Percentiles rank a stretch among this genome's conserved stretches.
These are phyloP conservation scores for Chaetops frenatus DNA, from an alignment of 2,113 vertebrate genomes.

Conservation along the genomic window DNA sequence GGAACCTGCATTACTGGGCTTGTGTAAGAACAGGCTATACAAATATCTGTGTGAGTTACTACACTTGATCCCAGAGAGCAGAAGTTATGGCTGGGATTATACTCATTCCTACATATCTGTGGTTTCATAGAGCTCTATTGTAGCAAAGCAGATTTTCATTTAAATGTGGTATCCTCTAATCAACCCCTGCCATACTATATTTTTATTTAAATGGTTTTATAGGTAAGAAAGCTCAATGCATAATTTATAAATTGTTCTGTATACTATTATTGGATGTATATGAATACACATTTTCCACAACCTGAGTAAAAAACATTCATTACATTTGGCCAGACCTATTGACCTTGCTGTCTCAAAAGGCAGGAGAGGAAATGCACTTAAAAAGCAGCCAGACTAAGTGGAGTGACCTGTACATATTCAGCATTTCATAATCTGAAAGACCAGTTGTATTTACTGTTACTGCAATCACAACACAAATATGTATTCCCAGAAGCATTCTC, in stretches of 20 bases:
- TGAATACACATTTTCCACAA: neutral
- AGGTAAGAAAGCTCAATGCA: neutral
- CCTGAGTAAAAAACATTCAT: neutral
- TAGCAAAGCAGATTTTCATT: neutral
- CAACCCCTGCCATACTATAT: neutral
- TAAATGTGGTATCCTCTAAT: neutral
- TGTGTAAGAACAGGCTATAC: neutral
- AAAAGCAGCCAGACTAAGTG: neutral
- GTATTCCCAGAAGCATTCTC: neutral
- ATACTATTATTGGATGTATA: neutral
- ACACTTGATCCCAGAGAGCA: neutral
- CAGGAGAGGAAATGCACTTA: neutral
- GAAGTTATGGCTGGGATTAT: neutral
- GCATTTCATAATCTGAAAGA: neutral
- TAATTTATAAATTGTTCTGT: neutral
- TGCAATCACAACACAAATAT: neutral
- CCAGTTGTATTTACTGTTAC: constrained; percentile 6
- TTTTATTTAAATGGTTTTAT: neutral
- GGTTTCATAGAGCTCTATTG: neutral
- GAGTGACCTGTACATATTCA: neutral
- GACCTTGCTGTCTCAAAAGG: neutral
- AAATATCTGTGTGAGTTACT: neutral
- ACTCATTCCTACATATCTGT: neutral
- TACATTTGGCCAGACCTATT: neutral
- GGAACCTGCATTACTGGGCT: neutral